phyloP scores from a whole-genome alignment of 2,888 invertebrate species.

The Microplitis deprimator region DNA sequence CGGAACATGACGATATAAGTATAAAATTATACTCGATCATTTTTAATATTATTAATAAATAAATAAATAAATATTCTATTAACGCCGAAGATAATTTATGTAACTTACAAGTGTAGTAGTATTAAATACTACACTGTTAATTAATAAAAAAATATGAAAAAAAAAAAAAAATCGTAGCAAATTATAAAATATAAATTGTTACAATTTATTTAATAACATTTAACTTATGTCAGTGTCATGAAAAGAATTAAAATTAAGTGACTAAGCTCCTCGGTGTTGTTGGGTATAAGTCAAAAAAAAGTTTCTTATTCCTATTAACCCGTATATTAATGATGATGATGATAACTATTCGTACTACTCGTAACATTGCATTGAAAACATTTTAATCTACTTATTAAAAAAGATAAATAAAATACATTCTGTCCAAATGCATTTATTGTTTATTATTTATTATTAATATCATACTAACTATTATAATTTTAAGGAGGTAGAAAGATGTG shows the following conservation, averaged over 20 bases:
- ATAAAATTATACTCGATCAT: neutral
- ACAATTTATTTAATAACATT: slow-evolving; percentile 38
- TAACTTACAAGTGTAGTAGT: neutral
- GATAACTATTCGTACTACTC: slow-evolving; percentile 70
- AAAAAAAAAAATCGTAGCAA: slow-evolving; percentile 30
- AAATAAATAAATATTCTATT: slow-evolving; percentile 13
- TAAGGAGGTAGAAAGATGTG: no score
- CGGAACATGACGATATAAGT: neutral
- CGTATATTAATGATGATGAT: slow-evolving; percentile 59
- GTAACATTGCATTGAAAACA: slow-evolving; percentile 70
- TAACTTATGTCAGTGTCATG: slow-evolving; percentile 70
- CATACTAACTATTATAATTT: no score
- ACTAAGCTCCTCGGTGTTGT: slow-evolving; percentile 70
- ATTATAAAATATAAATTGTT: slow-evolving; percentile 37
- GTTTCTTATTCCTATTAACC: slow-evolving; percentile 69
- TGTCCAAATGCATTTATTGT: slow-evolving; percentile 64
- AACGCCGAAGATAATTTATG: neutral
- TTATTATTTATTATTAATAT: slow-evolving; percentile 12
- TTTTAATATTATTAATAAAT: slow-evolving; percentile 10
- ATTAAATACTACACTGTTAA: slow-evolving; percentile 6
- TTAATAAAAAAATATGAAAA: slow-evolving; percentile 20
- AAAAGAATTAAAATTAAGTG: slow-evolving; percentile 63
- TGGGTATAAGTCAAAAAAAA: slow-evolving; percentile 66
- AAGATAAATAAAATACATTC: slow-evolving; percentile 62
- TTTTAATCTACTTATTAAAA: slow-evolving; percentile 70